Conservation (phyloP, 2,888 invertebrate species). For the Torymus texanus region DNA sequence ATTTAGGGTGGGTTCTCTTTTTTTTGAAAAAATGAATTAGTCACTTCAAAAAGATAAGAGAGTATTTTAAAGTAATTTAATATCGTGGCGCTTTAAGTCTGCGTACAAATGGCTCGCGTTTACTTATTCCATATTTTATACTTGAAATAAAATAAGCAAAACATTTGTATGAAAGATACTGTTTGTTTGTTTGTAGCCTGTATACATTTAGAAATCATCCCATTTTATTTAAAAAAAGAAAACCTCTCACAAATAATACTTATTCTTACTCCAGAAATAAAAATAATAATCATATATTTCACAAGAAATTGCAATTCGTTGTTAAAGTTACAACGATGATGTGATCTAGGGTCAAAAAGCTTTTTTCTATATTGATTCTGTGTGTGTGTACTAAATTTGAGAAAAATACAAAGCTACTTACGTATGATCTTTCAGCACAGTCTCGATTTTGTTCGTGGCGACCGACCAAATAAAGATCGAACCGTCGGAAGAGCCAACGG, state of each 20-base stretch:
- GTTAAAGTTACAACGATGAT: neutral
- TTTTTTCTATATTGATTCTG: too few species aligned
- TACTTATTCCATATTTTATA: neutral
- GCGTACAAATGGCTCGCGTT: neutral
- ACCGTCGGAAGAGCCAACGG: slow-evolving; percentile 95
- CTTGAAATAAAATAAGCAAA: neutral
- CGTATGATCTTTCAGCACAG: slow-evolving; percentile 88
- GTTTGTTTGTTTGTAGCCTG: too few species aligned
- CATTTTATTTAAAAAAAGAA: too few species aligned
- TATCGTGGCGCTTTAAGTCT: neutral
- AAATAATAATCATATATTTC: neutral
- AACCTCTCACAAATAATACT: too few species aligned
- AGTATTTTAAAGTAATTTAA: slow-evolving; percentile 6
- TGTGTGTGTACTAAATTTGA: too few species aligned
- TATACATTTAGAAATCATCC: too few species aligned
- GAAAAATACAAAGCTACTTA: slow-evolving; percentile 76
- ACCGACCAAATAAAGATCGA: slow-evolving; percentile 94
- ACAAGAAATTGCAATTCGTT: neutral
- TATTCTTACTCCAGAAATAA: neutral
- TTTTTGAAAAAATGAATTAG: slow-evolving; percentile 31
- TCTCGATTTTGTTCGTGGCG: slow-evolving; percentile 84
- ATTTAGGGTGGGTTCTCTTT: slow-evolving; percentile 1
- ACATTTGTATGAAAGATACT: too few species aligned
- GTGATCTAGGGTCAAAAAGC: too few species aligned
- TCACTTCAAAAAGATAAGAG: neutral